Evolutionary conservation across 2,113 vertebrate genomes (phyloP), one percentile per base, ranked within the genome.

Genomic region (Gymnarchus niloticus): DNA sequence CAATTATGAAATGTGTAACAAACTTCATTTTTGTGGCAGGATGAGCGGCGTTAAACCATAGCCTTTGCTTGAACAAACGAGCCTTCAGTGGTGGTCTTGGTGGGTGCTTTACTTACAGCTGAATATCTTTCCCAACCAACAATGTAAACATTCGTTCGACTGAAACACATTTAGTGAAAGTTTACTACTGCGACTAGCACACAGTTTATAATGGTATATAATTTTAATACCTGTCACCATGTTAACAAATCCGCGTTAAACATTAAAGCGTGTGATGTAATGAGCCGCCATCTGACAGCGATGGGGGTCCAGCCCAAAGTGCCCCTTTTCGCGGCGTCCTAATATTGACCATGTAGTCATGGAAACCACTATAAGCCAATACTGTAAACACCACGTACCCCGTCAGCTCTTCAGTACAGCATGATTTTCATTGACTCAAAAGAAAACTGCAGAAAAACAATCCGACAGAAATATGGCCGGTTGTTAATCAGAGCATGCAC

Each of bases 401-500:
- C 65, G 65, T 33, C 65, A 41, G 65, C 12, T 5, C n/a, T n/a
- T n/a, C 17, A n/a, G 41, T 28, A 73, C 65, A 28, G 65, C 65
- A 73, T 73, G 65, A 73, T 73, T 73, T 73, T 73, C 65, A 73
- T 73, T 73, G 65, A 73, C 33, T 73, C 65, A 5, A 69, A 37
- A 8, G 28, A 33, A 33, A 12, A 33, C 28, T 14, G 28, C 14
- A 5, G 28, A 41, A 41, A 33, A 41, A 28, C 65, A n/a, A n/a
- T n/a, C n/a, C n/a, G n/a, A 73, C 65, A 73, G 4, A 17, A 73
- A 41, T 37, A 73, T 28, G 28, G 5, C 65, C 65, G 12, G 19
- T 33, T 41, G 14, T 41, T 28, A 73, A 73, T 17, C 41, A 37
- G 65, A 73, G n/a, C 65, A 73, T 73, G 65, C 65, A 73, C 33